Conservation (phyloP, 2,797 vertebrate species). For the Sorex maritimensis region DNA sequence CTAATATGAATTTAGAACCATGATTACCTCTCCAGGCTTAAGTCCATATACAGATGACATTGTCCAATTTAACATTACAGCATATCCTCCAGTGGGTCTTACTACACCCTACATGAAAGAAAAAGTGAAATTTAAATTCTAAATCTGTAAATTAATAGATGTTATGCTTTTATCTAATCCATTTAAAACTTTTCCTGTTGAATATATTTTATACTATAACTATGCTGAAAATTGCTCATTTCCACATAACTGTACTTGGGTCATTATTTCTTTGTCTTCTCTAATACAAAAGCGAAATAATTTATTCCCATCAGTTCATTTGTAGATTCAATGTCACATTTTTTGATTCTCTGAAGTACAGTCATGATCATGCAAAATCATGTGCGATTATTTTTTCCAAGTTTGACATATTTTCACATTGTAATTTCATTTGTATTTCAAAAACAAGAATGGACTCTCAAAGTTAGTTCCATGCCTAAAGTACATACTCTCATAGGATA, state of each 20-base stretch:
- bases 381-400: background rate
- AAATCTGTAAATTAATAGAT: background rate
- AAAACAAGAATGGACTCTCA: constrained; percentile 54
- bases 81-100: constrained; percentile 96
- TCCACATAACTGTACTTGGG: constrained; percentile 1
- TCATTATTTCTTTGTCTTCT: constrained; percentile 34
- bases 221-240: background rate
- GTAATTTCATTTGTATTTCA: constrained; percentile 38
- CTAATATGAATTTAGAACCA: background rate
- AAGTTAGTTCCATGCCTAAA: constrained; percentile 19
- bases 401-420: background rate
- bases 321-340: background rate
- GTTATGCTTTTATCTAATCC: background rate
- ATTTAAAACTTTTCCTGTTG: background rate
- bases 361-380: background rate
- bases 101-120: constrained; percentile 94
- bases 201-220: background rate
- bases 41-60: constrained; percentile 98
- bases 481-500: background rate
- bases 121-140: constrained; percentile 73
- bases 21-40: constrained; percentile 95
- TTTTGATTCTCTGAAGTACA: constrained; percentile 61
- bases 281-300: background rate
- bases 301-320: background rate
- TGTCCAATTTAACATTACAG: constrained; percentile 98